These are phyloP conservation scores for Brevimyrus niger DNA, from an alignment of 2,113 vertebrate genomes.

Conservation along the genomic window DNA sequence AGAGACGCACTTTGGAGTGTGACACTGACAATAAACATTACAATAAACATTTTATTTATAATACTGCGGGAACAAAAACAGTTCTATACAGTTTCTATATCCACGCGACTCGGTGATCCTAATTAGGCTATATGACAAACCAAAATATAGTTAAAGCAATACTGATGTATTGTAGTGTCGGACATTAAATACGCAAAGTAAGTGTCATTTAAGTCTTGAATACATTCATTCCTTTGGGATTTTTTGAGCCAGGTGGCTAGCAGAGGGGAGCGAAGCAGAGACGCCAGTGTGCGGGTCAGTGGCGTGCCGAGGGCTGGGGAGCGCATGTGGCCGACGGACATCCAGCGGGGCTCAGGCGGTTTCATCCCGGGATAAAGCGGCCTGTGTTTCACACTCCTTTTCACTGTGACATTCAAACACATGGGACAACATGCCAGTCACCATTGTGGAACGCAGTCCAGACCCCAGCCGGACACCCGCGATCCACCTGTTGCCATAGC, in stretches of 20 bases:
- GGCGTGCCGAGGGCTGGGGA: background rate
- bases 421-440: background rate
- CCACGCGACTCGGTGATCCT: background rate
- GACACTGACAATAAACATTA: background rate
- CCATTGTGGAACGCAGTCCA: background rate
- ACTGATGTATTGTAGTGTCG: background rate
- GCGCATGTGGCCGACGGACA: constrained; percentile 15
- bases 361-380: constrained; percentile 22
- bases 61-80: background rate
- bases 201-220: background rate
- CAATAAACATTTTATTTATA: background rate
- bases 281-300: background rate
- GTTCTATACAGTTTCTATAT: background rate
- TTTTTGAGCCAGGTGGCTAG: background rate
- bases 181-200: background rate
- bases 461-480: background rate
- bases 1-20: background rate
- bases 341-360: constrained; percentile 18
- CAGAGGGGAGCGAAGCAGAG: constrained; percentile 21
- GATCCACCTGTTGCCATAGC: constrained; percentile 10
- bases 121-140: background rate
- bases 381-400: constrained; percentile 18
- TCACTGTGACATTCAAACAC: background rate
- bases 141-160: background rate
- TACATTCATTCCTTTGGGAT: background rate